Evolutionary conservation across 1,140 invertebrate species (phyloP).

Genomic region (Pachypeltis micranthus): DNA sequence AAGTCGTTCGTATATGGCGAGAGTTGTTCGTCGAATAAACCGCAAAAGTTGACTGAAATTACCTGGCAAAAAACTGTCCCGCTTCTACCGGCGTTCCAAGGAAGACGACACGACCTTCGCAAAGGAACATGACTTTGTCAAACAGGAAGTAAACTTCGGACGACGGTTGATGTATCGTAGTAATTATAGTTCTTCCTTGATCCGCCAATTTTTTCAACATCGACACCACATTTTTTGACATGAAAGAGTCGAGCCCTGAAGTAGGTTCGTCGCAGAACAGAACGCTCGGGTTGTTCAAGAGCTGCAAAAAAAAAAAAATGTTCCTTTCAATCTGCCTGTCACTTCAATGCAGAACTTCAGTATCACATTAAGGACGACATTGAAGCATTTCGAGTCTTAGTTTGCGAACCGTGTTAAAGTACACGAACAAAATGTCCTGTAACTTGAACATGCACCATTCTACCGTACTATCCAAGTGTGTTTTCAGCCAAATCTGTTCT

Average conservation of each 20-base stretch:
- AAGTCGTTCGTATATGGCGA: no score
- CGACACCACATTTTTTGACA: constrained; percentile 78
- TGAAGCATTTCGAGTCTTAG: no score
- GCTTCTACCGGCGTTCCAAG: constrained; percentile 70
- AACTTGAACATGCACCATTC: no score
- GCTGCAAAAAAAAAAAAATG: constrained; percentile 34
- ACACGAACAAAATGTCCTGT: no score
- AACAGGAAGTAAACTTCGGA: constrained; percentile 88
- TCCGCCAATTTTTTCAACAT: constrained; percentile 64
- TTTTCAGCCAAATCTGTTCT: no score
- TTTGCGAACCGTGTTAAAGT: no score
- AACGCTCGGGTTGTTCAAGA: constrained; percentile 82
- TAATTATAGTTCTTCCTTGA: constrained; percentile 82
- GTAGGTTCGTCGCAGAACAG: constrained; percentile 98
- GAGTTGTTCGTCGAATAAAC: no score
- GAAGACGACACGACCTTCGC: constrained; percentile 83
- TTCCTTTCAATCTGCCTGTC: no score
- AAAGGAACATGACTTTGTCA: constrained; percentile 78
- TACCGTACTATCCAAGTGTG: no score
- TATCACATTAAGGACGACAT: no score
- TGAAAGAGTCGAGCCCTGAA: constrained; percentile 72
- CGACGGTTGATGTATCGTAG: constrained; percentile 93
- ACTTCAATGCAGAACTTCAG: no score
- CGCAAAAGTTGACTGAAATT: no score
- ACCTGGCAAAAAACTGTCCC: constrained; percentile 71